Conservation (phyloP, 2,888 invertebrate genomes). For the Leptarthrus brevirostris region DNA sequence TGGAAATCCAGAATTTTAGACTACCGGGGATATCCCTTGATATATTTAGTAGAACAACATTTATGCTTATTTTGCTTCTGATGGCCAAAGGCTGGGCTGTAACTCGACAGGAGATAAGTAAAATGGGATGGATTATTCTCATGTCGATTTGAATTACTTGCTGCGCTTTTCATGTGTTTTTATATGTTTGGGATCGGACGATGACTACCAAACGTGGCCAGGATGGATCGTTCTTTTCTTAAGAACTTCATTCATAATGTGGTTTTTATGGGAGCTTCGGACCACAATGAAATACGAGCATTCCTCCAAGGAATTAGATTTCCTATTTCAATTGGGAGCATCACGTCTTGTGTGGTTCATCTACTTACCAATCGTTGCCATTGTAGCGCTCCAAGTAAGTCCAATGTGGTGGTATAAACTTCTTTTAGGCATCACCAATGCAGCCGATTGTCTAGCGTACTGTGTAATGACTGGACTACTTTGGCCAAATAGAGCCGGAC, state of each 20-base stretch:
- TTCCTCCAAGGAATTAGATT: slow-evolving; percentile 86
- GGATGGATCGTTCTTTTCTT: slow-evolving; percentile 93
- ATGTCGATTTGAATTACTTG: slow-evolving; percentile 87
- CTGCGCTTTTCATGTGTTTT: slow-evolving; percentile 88
- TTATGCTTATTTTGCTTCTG: slow-evolving; percentile 90
- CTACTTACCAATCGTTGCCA: slow-evolving; percentile 93
- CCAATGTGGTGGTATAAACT: slow-evolving; percentile 96
- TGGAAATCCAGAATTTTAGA: slow-evolving; percentile 83
- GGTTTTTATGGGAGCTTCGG: slow-evolving; percentile 83
- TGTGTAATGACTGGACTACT: slow-evolving; percentile 94
- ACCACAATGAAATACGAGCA: slow-evolving; percentile 84
- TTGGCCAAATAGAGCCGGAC: slow-evolving; percentile 94
- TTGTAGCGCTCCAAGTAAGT: slow-evolving; percentile 92
- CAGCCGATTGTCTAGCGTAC: slow-evolving; percentile 94
- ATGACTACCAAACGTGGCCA: slow-evolving; percentile 98
- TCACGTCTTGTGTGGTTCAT: slow-evolving; percentile 99
- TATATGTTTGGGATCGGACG: slow-evolving; percentile 97
- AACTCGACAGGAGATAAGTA: slow-evolving; percentile 87
- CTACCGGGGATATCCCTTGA: slow-evolving; percentile 93
- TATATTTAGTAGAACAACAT: slow-evolving; percentile 90
- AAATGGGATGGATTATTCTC: slow-evolving; percentile 74
- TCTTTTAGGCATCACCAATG: slow-evolving; percentile 92
- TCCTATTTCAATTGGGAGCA: slow-evolving; percentile 95
- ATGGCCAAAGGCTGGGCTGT: slow-evolving; percentile 98
- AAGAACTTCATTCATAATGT: slow-evolving; percentile 83